Base-by-base conservation (phyloP, 2,113 vertebrate genomes). In the Neolamprologus brichardi region DNA sequence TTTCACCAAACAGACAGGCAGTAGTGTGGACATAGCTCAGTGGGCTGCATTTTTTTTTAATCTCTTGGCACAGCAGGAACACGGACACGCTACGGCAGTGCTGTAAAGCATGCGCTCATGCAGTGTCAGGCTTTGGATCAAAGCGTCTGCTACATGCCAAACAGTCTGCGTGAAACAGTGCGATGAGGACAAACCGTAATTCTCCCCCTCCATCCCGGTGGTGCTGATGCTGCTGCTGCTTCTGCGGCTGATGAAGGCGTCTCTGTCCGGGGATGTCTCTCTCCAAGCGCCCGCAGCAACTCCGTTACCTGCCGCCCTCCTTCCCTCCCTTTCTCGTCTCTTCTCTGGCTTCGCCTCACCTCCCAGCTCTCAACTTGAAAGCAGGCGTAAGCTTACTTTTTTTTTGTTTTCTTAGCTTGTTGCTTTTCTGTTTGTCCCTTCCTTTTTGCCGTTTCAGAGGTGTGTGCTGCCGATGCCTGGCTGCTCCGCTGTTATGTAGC, bases 161-260 rank as follows among this genome's bases (percentile, higher is more conserved):
- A 46, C 44, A 46, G 44, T 46, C 44, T 46, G 41, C 15, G 70
- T 75, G 70, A 34, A 14, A 41, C 56, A 67, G 62, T 53, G 58
- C 15, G 18, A 44, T 44, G 12, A 15, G 20, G 41, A 89, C 96
- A 7, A 82, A 96, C 96, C 95, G 91, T 94, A 81, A 67, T 83
- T 84, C 46, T 95, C 92, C 81, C 89, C 92, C 78, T 96, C 94
- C 96, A 96, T 96, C 87, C 91, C 70, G 89, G 80, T 83, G 89
- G 88, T 93, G 87, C 88, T 90, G 89, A 90, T 89, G 92, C 89
- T 90, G 87, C 88, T 64, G 87, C 32, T 89, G 17, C 58, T 62
- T n/a, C 58, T 34, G 89, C 87, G 32, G 90, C 88, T 89, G 88
- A 87, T 64, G 87, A 34, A 87, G 82, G 91, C 81, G 90, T 86